Base-by-base conservation (phyloP, 2,888 invertebrate genomes). In the Cerceris ruficornis region DNA sequence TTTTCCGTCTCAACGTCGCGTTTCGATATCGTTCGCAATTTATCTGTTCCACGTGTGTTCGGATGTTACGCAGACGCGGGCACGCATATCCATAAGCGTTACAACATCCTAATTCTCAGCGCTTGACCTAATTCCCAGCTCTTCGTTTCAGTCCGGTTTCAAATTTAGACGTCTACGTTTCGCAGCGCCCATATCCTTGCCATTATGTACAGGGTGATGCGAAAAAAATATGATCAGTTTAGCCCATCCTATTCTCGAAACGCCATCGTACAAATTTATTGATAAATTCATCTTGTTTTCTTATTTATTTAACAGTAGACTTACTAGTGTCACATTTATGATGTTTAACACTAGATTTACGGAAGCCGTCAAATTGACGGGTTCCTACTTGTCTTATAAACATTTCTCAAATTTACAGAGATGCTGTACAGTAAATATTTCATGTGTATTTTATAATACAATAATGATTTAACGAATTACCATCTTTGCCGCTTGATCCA, bases 151-250 rank as follows among this genome's bases (percentile, higher is more conserved):
- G 82, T 84, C 81, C 79, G 74, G 84, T 77, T 88, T 86, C 87
- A 89, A 90, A 90, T 88, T 90, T 90, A 90, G 90, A 88, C 72
- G 75, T 80, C 82, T 77, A 83, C 82, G 77, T 84, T 85, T 81
- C 73, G 61, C 75, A 67, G 84, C 85, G 81, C 78, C 83, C 82
- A 81, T 83, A 74, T 42, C 61, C 28, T 73, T 60, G 73, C 68
- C 72, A 54, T 78, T 57, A 58, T 50, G 57, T 73, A 76, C 52
- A 68, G 69, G 77, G 69, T 70, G 80, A 8, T 52, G 14, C 42
- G 39, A 17, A 61, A 69, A 68, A 42, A 55, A 68, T 41, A 62
- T 39, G 42, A n/a, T 54, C n/a, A 39, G 49, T 13, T 55, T 46
- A 13, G 9, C 2, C 8, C 9, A 8, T 11, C 2, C 9, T 46